Evolutionary conservation across 2,888 invertebrate genomes (phyloP), one percentile per base, ranked within the genome.

Genomic region (Uloborus plumipes): DNA sequence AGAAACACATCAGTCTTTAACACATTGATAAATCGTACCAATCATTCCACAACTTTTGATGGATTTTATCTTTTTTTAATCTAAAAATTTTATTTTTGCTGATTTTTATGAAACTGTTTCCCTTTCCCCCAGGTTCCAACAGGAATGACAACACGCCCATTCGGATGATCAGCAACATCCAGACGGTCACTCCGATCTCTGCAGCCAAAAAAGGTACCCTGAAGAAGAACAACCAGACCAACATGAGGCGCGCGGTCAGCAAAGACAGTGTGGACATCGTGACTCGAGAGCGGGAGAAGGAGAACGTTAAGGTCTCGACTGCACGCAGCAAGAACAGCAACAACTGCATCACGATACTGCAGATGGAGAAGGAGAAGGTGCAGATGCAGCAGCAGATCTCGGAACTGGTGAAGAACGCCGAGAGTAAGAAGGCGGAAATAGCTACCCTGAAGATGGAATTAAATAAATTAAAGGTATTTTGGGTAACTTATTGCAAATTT

Each of bases 381-480:
- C 86, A 85, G 31, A 86, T 89, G 71, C 90, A 90, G 84, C 86
- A 88, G 50, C 87, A 89, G 78, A 88, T 90, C 31, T 89, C 89
- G 0, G 90, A 90, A 83, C 87, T 90, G 75, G 89, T 89, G 26
- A 89, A 89, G 84, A 87, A 89, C 31, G 87, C 89, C 11, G 90
- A 90, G 85, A 86, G 86, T 74, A 87, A 90, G 67, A 89, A 89
- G 85, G 89, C 89, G n/a, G 90, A 90, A 86, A 89, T 90, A 72
- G 90, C 90, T 75, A 89, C 88, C 71, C 88, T 89, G 66, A 90
- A 89, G 86, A 89, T 89, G 86, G 90, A 90, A 86, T 87, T 89
- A 55, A 88, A 88, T 78, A 87, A 88, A 59, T 85, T 89, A 51
- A 89, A 89, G 85, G 88, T 85, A 74, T 47, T 20, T 39, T 39